Conservation (phyloP, 2,113 vertebrate genomes). For the Dipodomys spectabilis region DNA sequence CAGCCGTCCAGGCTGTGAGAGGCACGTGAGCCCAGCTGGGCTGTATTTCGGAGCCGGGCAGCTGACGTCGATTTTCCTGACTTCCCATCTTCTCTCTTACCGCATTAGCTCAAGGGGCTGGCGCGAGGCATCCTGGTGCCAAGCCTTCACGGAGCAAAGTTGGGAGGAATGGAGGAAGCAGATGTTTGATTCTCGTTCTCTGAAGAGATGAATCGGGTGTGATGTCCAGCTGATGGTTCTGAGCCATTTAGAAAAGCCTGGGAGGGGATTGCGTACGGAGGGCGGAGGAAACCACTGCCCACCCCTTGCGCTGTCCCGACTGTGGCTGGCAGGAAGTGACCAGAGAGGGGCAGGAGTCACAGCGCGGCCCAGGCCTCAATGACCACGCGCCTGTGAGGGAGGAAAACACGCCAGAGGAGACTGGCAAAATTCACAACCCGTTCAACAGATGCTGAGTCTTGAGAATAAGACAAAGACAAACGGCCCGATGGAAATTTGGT, state of each 20-base stretch:
- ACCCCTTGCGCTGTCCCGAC: rapidly evolving
- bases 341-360: background rate
- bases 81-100: constrained; percentile 16
- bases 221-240: background rate
- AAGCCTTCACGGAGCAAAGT: constrained; percentile 14
- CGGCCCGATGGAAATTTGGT: rapidly evolving
- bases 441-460: rapidly evolving
- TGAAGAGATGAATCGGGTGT: background rate
- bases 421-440: background rate
- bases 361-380: rapidly evolving
- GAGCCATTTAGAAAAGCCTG: background rate
- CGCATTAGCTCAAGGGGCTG: background rate
- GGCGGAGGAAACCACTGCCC: rapidly evolving
- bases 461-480: background rate
- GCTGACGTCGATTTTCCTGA: background rate
- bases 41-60: background rate
- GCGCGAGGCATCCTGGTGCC: background rate
- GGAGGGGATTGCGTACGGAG: rapidly evolving
- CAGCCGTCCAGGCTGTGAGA: background rate
- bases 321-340: rapidly evolving
- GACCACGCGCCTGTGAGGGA: background rate
- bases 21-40: constrained; percentile 11
- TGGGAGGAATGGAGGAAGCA: background rate
- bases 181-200: background rate
- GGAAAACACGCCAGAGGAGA: rapidly evolving